Base-by-base conservation (phyloP, 64 coral and sea anemone genomes). In the Trachythela sp. region DNA sequence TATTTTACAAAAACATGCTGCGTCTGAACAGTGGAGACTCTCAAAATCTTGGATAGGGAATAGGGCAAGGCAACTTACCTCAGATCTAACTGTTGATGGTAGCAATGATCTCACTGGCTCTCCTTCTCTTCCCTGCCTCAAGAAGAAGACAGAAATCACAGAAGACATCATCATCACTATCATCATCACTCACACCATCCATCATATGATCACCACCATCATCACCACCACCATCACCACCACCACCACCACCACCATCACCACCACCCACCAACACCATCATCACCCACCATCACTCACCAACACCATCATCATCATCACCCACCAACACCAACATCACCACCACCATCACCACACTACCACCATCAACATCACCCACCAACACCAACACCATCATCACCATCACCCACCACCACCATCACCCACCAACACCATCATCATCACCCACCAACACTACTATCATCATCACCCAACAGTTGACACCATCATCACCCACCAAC, bases 21-120 rank as follows among this genome's bases (percentile, higher is more conserved):
- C n/a, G n/a, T n/a, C n/a, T n/a, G n/a, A n/a, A n/a, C n/a, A n/a
- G n/a, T n/a, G n/a, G n/a, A n/a, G n/a, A n/a, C n/a, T n/a, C n/a
- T n/a, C n/a, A n/a, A n/a, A n/a, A n/a, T n/a, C n/a, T n/a, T n/a
- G n/a, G n/a, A n/a, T n/a, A n/a, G n/a, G n/a, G n/a, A n/a, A n/a
- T n/a, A n/a, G n/a, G n/a, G n/a, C n/a, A n/a, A n/a, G n/a, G n/a
- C n/a, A n/a, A 50, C 42, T 51, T 94, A 97, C 95, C n/a, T 94
- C 89, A 22, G 39, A 13, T 2, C 33, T 36, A 18, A 97, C 20
- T 83, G 88, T 86, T 3, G 90, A 90, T 43, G 95, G 95, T 29
- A 97, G 34, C 1, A 86, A 26, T 60, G 85, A 91, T 88, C 95
- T 94, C n/a, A 97, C 95, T 36, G 94, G 48, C 45, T 93, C 95